These are phyloP conservation scores for Zhengitettix transpicula DNA, from an alignment of 2,888 invertebrate species.

Conservation along the genomic window DNA sequence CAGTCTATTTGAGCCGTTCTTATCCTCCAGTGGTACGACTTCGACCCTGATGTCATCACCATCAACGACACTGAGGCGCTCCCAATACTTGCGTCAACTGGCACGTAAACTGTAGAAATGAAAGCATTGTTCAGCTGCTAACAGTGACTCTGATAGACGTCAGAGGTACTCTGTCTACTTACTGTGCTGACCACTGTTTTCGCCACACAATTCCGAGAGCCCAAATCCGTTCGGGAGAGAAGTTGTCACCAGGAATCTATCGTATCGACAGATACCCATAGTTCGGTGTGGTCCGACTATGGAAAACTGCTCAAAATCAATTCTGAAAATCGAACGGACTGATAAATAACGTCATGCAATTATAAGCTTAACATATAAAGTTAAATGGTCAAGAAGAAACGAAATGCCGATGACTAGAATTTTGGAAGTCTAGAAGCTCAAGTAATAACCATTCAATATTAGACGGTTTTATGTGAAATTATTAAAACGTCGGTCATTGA, in stretches of 20 bases:
- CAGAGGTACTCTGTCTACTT: constrained; percentile 17
- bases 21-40: constrained; percentile 32
- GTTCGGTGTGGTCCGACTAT: constrained; percentile 26
- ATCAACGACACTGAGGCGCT: constrained; percentile 27
- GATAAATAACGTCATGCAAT: too few relatives aligned
- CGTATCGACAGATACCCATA: constrained; percentile 7
- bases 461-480: too few relatives aligned
- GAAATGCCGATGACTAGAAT: too few relatives aligned
- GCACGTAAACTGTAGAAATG: constrained; percentile 27
- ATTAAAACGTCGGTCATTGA: too few relatives aligned
- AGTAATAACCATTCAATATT: too few relatives aligned
- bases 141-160: too few relatives aligned
- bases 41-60: constrained; percentile 22
- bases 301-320: constrained; percentile 39
- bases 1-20: constrained; percentile 45
- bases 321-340: constrained; percentile 16
- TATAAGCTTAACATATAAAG: too few relatives aligned
- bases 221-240: constrained; percentile 8
- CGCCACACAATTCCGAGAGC: constrained; percentile 40
- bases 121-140: too few relatives aligned
- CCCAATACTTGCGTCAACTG: constrained; percentile 26
- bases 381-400: too few relatives aligned
- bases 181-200: constrained; percentile 45
- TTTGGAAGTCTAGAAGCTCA: too few relatives aligned
- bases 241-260: constrained; percentile 6